Conservation (phyloP, 2,797 vertebrate species). For the Hemibagrus guttatus region DNA sequence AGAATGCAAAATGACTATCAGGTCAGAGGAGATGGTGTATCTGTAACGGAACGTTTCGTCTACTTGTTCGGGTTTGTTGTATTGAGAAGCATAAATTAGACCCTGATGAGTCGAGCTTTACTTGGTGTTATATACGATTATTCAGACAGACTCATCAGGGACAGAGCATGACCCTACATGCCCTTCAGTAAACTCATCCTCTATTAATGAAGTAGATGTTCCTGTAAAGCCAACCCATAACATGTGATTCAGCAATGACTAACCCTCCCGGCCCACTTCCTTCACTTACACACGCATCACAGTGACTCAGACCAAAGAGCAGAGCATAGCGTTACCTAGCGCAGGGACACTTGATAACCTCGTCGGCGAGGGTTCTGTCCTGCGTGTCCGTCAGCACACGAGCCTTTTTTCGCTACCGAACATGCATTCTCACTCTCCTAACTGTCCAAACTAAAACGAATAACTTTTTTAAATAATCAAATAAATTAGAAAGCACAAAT, state of each 20-base stretch:
- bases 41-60: too few relatives aligned
- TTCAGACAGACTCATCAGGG: constrained; percentile 22
- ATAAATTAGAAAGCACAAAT: neutral
- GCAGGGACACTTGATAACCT: neutral
- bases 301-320: constrained; percentile 20
- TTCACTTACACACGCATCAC: constrained; percentile 10
- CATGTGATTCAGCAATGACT: constrained; percentile 43
- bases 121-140: neutral
- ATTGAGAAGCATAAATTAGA: neutral
- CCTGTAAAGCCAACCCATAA: constrained; percentile 29
- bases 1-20: too few relatives aligned
- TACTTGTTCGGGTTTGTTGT: neutral
- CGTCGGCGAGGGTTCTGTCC: neutral
- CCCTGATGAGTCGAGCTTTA: constrained; percentile 32
- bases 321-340: neutral
- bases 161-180: constrained; percentile 11
- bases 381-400: too few relatives aligned
- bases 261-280: constrained; percentile 3
- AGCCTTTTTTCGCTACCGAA: neutral
- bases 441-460: neutral
- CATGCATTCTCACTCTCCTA: neutral
- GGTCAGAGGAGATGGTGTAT: neutral
- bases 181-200: constrained; percentile 15
- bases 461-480: neutral
- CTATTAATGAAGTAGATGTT: constrained; percentile 36